Evolutionary conservation across 2,888 invertebrate species (phyloP).

Genomic region (Patella caerulea): DNA sequence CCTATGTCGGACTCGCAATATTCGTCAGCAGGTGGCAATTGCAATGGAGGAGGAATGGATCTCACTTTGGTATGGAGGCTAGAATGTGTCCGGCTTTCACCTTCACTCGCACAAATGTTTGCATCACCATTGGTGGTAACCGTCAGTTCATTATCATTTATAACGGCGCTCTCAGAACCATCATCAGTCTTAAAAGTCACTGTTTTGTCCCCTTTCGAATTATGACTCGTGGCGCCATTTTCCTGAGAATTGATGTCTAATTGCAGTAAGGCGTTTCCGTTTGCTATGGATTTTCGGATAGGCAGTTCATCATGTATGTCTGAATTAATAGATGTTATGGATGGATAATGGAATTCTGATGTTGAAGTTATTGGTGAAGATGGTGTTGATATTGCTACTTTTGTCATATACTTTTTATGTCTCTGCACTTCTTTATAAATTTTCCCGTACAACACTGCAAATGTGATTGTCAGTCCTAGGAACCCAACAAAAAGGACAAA

Average conservation of each 20-base stretch:
- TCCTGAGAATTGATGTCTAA: not conserved
- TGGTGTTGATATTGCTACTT: not conserved
- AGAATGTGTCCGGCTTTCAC: not conserved
- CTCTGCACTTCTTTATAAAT: constrained; percentile 40
- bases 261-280: no score
- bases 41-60: not conserved
- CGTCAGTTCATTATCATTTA: no score
- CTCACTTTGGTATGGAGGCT: not conserved
- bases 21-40: not conserved
- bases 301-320: not conserved
- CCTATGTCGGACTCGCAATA: not conserved
- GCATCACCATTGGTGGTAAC: not conserved
- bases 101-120: not conserved
- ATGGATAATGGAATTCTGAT: not conserved
- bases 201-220: not conserved
- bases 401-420: constrained; percentile 25
- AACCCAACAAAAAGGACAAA: constrained; percentile 45
- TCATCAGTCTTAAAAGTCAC: not conserved
- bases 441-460: constrained; percentile 45
- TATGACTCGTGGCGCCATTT: not conserved
- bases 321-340: not conserved
- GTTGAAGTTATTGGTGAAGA: not conserved
- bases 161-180: not conserved
- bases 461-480: constrained; percentile 33
- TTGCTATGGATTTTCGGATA: no score